Evolutionary conservation across 2,797 vertebrate species (phyloP), one percentile per base, ranked within the genome.

Genomic region (Labeo calbasu): DNA sequence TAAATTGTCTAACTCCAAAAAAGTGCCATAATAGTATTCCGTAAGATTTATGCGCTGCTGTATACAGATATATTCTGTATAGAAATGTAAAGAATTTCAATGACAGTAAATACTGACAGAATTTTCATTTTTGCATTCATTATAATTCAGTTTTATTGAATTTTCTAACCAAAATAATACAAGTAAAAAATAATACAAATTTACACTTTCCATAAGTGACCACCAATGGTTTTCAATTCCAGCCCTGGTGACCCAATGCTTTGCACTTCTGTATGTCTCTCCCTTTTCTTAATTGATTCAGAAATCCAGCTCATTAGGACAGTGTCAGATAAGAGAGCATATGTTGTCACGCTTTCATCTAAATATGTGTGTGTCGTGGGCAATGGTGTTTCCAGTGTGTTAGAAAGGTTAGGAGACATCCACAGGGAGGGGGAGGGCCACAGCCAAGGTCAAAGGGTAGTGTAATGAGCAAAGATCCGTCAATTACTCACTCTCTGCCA

Each of bases 371-470:
- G 68, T 73, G 70, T 73, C 50, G 40, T 21, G 65, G 70, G 4
- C 51, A 25, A 36, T 50, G 50, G 50, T 43, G 36, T 77, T 83
- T 77, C 51, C 50, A 69, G 19, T 57, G 0, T 4, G 12, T 57
- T 77, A 61, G 48, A 73, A 28, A 76, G 61, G 48, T 68, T 57
- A 66, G 28, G 61, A n/a, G 59, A 46, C 36, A 69, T 28, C 51
- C 48, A 57, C 5, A 25, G 63, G 17, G 86, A 88, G 89, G 80
- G 61, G 88, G 86, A 88, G 86, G 82, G 84, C 90, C 87, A 84
- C 88, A 91, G 89, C 92, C 91, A 96, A 96, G 95, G 95, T 96
- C 92, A 93, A 94, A 94, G 94, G 94, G 92, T 90, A 94, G 84
- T 93, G 93, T 94, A 91, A 93, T 92, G 95, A 91, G 90, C 89